Evolutionary conservation across 2,797 vertebrate species (phyloP).

Genomic region (Oreochromis mossambicus): DNA sequence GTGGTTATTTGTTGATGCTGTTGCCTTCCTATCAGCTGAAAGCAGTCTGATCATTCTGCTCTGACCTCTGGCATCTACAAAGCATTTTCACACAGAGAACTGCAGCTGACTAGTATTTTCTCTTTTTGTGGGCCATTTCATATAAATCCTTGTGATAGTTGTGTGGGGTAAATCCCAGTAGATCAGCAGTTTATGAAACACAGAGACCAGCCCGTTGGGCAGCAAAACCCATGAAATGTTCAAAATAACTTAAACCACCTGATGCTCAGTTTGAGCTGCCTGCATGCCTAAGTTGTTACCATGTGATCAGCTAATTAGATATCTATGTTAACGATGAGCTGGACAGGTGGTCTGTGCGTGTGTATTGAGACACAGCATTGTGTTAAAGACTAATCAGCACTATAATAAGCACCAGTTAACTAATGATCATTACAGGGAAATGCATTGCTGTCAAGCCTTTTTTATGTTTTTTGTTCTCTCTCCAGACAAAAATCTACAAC

Average conservation of each 20-base stretch:
- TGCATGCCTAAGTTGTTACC: background rate
- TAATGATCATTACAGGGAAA: background rate
- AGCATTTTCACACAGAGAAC: background rate
- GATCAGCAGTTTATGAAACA: background rate
- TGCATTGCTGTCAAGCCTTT: accelerated
- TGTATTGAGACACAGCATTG: background rate
- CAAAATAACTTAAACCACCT: background rate
- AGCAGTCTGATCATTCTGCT: accelerated
- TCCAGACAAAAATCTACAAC: constrained; percentile 96
- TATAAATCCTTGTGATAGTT: background rate
- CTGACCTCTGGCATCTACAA: background rate
- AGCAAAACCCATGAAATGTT: background rate
- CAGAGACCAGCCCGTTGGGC: background rate
- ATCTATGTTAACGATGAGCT: background rate
- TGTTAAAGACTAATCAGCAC: background rate
- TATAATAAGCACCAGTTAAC: background rate
- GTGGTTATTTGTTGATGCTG: background rate
- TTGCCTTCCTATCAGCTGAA: background rate
- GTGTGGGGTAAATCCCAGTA: background rate
- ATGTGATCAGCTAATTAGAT: background rate
- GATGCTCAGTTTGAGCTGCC: background rate
- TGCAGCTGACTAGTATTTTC: background rate
- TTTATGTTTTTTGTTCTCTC: background rate
- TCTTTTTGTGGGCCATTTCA: background rate
- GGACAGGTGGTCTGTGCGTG: background rate